Evolutionary conservation across 2,888 invertebrate species (phyloP).

Genomic region (Patella pellucida): DNA sequence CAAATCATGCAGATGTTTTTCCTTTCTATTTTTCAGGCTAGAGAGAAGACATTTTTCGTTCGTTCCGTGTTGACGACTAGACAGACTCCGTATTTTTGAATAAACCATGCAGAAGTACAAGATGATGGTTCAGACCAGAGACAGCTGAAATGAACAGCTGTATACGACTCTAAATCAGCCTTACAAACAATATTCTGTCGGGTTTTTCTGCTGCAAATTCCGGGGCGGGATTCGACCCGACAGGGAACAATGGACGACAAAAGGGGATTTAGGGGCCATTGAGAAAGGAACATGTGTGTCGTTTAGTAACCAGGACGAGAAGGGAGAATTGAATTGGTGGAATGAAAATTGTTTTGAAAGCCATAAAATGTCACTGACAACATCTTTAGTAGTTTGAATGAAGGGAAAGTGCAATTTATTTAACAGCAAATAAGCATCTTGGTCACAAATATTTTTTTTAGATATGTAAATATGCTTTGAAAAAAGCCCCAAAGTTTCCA

Average conservation of each 20-base stretch:
- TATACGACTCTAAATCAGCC: conserved; percentile 2
- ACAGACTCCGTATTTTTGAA: background rate
- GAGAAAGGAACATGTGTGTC: conserved; percentile 11
- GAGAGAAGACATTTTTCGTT: background rate
- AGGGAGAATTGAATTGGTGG: no score
- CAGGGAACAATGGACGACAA: conserved; percentile 1
- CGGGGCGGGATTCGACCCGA: conserved; percentile 8
- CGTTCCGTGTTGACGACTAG: conserved; percentile 1
- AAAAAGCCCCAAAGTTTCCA: no score
- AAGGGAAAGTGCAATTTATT: no score
- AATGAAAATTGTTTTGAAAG: no score
- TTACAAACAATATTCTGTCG: conserved; percentile 9
- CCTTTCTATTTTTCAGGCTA: conserved; percentile 2
- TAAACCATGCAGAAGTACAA: background rate
- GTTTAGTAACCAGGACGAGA: conserved; percentile 1
- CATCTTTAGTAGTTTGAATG: no score
- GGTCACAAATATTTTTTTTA: no score
- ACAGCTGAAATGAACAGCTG: conserved; percentile 11
- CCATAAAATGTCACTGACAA: no score
- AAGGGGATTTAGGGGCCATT: conserved; percentile 8
- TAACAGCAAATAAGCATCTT: no score
- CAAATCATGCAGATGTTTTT: conserved; percentile 9
- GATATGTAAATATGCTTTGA: no score
- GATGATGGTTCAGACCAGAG: background rate
- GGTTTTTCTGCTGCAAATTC: background rate